These are phyloP conservation scores for Podarcis lilfordi DNA, from an alignment of 2,797 vertebrate genomes.

Conservation along the genomic window DNA sequence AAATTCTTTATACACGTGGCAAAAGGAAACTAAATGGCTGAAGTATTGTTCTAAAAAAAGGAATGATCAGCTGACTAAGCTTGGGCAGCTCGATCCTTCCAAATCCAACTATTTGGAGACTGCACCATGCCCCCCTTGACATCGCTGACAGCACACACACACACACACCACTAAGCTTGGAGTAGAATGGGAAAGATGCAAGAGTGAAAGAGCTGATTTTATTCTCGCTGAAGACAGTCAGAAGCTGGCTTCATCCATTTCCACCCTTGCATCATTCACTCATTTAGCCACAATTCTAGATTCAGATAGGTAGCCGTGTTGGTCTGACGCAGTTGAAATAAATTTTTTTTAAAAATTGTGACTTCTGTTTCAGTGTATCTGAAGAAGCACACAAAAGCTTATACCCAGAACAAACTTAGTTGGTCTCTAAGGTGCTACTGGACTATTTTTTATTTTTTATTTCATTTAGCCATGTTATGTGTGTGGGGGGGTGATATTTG, in stretches of 20 bases:
- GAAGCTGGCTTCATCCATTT: not conserved
- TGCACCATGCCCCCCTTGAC: not conserved
- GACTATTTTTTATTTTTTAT: too few species aligned
- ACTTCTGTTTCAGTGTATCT: too few species aligned
- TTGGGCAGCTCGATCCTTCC: not conserved
- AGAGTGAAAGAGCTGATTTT: not conserved
- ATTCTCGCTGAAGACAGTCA: not conserved
- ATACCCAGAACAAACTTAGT: too few species aligned
- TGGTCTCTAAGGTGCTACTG: too few species aligned
- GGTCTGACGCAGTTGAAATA: too few species aligned
- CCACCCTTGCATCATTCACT: not conserved
- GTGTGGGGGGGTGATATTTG: too few species aligned
- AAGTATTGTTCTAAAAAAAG: not conserved
- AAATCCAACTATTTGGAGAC: conserved; percentile 25
- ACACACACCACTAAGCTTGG: not conserved
- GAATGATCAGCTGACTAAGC: accelerated
- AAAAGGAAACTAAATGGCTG: not conserved
- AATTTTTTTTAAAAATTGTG: too few species aligned
- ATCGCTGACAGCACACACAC: not conserved
- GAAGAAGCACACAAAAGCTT: too few species aligned
- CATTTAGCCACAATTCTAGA: too few species aligned
- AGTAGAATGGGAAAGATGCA: not conserved
- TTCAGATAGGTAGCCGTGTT: too few species aligned
- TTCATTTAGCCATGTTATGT: too few species aligned
- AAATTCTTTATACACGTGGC: not conserved